These are phyloP conservation scores for Drosophila kambysellisi DNA, from an alignment of 2,888 invertebrate genomes.

Conservation along the genomic window DNA sequence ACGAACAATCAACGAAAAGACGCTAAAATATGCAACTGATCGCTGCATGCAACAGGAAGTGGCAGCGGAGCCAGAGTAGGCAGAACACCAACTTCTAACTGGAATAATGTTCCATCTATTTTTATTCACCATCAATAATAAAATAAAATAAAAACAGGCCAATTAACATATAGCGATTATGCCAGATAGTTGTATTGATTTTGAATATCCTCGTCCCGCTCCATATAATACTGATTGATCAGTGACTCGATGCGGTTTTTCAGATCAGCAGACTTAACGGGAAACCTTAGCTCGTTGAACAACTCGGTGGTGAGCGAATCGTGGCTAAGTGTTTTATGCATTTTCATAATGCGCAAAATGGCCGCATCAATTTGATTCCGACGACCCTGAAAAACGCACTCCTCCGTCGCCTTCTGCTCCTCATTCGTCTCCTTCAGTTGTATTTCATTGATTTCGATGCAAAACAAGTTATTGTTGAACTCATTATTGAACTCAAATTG, in stretches of 20 bases:
- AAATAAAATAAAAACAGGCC: constrained; percentile 29
- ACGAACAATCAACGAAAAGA: too few relatives aligned
- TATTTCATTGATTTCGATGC: constrained; percentile 99
- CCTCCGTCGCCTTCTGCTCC: constrained; percentile 98
- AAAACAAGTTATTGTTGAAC: constrained; percentile 97
- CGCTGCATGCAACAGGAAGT: too few relatives aligned
- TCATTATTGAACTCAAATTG: constrained; percentile 95
- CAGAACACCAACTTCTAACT: too few relatives aligned
- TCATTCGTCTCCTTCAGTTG: constrained; percentile 99
- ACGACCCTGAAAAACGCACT: constrained; percentile 99
- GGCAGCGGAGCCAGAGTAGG: too few relatives aligned
- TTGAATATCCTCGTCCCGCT: constrained; percentile 98
- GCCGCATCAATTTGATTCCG: constrained; percentile 99
- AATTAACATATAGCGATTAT: constrained; percentile 86
- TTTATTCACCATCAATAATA: constrained; percentile 45
- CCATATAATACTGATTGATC: constrained; percentile 99
- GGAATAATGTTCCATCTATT: constrained; percentile 50
- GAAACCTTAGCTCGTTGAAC: constrained; percentile 98
- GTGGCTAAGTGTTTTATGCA: constrained; percentile 97
- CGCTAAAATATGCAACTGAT: too few relatives aligned
- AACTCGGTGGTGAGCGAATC: constrained; percentile 98
- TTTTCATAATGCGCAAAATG: constrained; percentile 99
- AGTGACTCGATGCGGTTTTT: constrained; percentile 99
- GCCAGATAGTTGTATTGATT: constrained; percentile 99
- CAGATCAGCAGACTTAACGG: constrained; percentile 98